phyloP scores from a whole-genome alignment of 2,113 vertebrate genomes.

The Perccottus glenii region DNA sequence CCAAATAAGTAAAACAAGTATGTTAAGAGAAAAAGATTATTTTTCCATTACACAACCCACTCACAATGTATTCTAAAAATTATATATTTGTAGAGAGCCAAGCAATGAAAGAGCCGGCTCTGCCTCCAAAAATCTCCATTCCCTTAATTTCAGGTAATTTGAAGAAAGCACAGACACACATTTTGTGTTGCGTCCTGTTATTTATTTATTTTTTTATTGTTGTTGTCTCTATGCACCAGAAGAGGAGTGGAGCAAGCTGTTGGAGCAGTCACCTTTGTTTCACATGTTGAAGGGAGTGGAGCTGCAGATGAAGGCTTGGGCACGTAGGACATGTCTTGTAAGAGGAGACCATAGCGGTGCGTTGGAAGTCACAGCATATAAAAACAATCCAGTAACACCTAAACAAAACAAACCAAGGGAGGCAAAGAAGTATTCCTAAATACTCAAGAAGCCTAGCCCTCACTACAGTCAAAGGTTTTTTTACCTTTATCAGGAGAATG shows the following conservation, averaged over 20 bases:
- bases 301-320: constrained; percentile 60
- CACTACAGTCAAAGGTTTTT: too few relatives aligned
- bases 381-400: too few relatives aligned
- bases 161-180: neutral
- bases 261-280: constrained; percentile 75
- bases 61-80: neutral
- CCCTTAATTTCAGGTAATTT: constrained; percentile 67
- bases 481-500: too few relatives aligned
- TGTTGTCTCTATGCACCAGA: constrained; percentile 49
- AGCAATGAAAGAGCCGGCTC: constrained; percentile 40
- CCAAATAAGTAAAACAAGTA: too few relatives aligned
- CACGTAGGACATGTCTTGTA: constrained; percentile 54
- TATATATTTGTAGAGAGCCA: constrained; percentile 49
- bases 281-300: constrained; percentile 75
- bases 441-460: too few relatives aligned
- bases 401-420: neutral
- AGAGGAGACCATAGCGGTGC: constrained; percentile 34
- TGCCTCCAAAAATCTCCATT: constrained; percentile 35
- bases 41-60: too few relatives aligned
- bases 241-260: constrained; percentile 58
- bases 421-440: too few relatives aligned
- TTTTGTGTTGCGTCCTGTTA: neutral
- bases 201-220: neutral
- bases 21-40: too few relatives aligned
- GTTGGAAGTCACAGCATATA: constrained; percentile 1